phyloP scores from a whole-genome alignment of 1,140 invertebrate genomes.

The Globodera ellingtonae region DNA sequence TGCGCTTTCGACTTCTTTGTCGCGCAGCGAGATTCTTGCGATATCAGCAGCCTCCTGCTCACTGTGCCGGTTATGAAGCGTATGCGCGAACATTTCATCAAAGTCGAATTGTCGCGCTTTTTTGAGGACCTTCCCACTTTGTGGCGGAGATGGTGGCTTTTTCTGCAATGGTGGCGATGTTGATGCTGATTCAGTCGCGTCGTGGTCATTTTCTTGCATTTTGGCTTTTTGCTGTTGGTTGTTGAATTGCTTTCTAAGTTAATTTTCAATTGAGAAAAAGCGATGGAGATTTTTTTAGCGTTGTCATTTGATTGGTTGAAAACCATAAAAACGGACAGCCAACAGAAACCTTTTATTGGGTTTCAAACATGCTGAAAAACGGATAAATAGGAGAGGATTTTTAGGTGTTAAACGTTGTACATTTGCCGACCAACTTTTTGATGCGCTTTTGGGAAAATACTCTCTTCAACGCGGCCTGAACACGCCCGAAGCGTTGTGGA shows the following conservation, averaged over 20 bases:
- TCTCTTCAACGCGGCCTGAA: no score
- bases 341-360: no score
- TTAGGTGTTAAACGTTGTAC: no score
- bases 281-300: no score
- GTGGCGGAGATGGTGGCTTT: background rate
- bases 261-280: no score
- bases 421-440: no score
- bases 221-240: background rate
- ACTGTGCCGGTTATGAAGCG: constrained; percentile 32
- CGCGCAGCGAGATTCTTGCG: constrained; percentile 5
- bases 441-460: no score
- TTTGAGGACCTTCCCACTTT: constrained; percentile 34
- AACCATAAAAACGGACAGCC: no score
- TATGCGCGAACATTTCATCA: constrained; percentile 45
- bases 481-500: no score
- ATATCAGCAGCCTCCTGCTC: constrained; percentile 15
- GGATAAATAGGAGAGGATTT: no score
- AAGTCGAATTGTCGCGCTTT: constrained; percentile 48
- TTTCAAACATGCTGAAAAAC: no score
- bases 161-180: background rate
- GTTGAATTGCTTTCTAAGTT: background rate
- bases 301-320: no score
- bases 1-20: constrained; percentile 5
- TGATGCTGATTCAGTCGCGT: background rate
- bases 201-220: background rate